Evolutionary conservation across 2,888 invertebrate species (phyloP).

Genomic region (Eupithecia insigniata): DNA sequence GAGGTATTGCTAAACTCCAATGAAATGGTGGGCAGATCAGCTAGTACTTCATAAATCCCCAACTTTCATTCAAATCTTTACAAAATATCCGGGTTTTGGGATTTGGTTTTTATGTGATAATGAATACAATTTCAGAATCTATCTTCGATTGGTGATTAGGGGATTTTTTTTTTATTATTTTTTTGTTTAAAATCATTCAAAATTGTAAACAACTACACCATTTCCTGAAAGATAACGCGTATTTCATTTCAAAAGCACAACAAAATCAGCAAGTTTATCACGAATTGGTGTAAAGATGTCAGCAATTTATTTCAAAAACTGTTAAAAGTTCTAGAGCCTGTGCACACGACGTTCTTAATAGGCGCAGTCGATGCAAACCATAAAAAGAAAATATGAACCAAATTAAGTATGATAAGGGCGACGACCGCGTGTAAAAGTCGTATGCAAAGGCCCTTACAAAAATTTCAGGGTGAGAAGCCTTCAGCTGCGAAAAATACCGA

Average conservation of each 20-base stretch:
- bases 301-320: neutral
- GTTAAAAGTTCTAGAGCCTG: neutral
- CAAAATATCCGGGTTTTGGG: neutral
- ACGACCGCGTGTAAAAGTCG: neutral
- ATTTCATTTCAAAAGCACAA: neutral
- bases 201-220: constrained; percentile 29
- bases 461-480: constrained; percentile 42
- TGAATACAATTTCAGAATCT: neutral
- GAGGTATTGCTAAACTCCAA: too few relatives aligned
- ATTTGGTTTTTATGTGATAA: neutral
- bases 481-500: constrained; percentile 60
- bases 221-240: constrained; percentile 12
- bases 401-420: neutral
- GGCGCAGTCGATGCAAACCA: neutral
- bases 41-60: neutral
- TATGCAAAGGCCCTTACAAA: constrained; percentile 9
- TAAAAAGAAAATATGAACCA: neutral
- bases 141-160: neutral
- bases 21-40: too few relatives aligned
- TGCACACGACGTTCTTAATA: neutral
- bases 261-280: constrained; percentile 5
- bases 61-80: neutral
- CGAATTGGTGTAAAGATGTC: constrained; percentile 28
- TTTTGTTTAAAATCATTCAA: neutral
- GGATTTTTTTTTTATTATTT: neutral